These are phyloP conservation scores for Fulica atra DNA, from an alignment of 2,113 vertebrate species.

Conservation along the genomic window DNA sequence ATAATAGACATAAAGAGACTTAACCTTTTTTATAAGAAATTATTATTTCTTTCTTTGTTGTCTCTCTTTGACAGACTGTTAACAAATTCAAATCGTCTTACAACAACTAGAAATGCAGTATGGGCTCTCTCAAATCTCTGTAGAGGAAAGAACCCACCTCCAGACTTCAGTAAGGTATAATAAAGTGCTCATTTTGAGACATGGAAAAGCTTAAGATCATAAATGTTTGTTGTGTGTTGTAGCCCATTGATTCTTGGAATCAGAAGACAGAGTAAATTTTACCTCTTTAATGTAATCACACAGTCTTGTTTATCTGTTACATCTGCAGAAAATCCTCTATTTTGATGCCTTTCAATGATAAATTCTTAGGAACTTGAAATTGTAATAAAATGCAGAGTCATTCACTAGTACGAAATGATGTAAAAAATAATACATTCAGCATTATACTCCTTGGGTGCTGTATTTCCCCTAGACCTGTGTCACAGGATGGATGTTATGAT, in stretches of 20 bases:
- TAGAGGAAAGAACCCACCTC: slow-evolving; percentile 92
- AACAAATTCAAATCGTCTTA: slow-evolving; percentile 88
- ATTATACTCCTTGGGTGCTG: background rate
- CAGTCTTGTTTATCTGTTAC: background rate
- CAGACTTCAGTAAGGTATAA: slow-evolving; percentile 89
- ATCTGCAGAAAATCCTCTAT: background rate
- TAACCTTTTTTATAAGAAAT: background rate
- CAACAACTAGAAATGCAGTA: slow-evolving; percentile 91
- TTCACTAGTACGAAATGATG: background rate
- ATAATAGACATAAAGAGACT: background rate
- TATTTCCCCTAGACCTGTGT: background rate
- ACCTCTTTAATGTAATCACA: background rate
- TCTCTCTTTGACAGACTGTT: slow-evolving; percentile 79
- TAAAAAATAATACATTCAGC: background rate
- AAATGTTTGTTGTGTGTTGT: background rate
- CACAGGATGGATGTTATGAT: background rate
- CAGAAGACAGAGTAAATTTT: background rate
- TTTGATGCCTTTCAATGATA: background rate
- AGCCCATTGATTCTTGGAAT: background rate
- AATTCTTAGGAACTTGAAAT: background rate
- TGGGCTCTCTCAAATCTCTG: slow-evolving; percentile 94
- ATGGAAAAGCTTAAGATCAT: background rate
- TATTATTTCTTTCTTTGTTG: background rate
- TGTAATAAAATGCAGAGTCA: background rate
- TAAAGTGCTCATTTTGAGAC: background rate